Evolutionary conservation across 2,888 invertebrate genomes (phyloP), one percentile per base, ranked within the genome.

Genomic region (Mechanitis messenoides): DNA sequence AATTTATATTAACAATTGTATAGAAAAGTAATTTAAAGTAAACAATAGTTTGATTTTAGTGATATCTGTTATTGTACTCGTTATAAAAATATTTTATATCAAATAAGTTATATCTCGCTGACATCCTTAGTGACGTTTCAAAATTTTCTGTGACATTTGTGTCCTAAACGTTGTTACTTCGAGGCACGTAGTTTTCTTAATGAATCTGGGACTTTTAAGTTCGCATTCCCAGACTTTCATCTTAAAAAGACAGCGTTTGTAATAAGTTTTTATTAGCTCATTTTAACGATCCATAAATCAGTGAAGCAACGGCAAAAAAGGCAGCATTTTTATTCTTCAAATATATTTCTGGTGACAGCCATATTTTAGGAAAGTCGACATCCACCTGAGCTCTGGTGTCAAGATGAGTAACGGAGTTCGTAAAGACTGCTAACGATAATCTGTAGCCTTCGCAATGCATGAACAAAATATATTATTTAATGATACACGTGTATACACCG

Each of bases 271-370:
- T 50, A 76, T 64, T 78, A 77, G 73, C 79, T 78, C 77, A 77
- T 74, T 80, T 75, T 85, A 86, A 87, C 84, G 85, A 84, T 84
- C 82, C 84, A 86, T 86, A 86, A 86, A 86, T 86, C 84, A 82
- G 76, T 76, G 73, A 83, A 84, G 81, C 77, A 80, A 71, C 71
- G 71, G 75, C 56, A 74, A 80, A 79, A 20, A 80, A 78, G 75
- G 75, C 76, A 74, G 79, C 79, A 78, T 84, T 84, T 83, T 84
- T 80, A 76, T 74, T 75, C 75, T 77, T 75, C 71, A 83, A 85
- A 83, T 85, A 86, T 84, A 79, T 84, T 83, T 58, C 63, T 60
- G 63, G 67, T 67, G 71, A 69, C 68, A 66, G 69, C 68, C 67
- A 72, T 71, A 71, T 71, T 71, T 72, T 68, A 70, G 55, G 64